Conservation (phyloP, 1,140 invertebrate species). For the Orius insidiosus region DNA sequence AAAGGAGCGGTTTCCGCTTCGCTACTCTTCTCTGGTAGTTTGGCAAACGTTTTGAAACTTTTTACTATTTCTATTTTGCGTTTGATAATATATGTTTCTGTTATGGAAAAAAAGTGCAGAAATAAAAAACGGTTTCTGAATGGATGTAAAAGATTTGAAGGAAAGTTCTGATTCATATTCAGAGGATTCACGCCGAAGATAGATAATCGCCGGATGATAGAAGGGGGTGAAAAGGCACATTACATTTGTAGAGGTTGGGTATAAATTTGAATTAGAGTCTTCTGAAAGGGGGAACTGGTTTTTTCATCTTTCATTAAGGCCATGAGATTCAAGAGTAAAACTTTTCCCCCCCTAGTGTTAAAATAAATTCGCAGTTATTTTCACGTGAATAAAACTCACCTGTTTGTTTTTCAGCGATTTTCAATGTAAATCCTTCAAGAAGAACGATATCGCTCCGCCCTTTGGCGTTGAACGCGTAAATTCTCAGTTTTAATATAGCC, state of each 20-base stretch:
- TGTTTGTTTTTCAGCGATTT: slow-evolving; percentile 62
- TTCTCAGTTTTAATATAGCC: slow-evolving; percentile 43
- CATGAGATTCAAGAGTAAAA: slow-evolving; percentile 1
- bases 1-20: too few species aligned
- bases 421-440: slow-evolving; percentile 46
- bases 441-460: slow-evolving; percentile 51
- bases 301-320: background rate
- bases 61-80: too few species aligned
- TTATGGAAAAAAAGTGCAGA: background rate
- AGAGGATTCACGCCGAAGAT: too few species aligned
- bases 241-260: background rate
- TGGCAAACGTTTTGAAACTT: too few species aligned
- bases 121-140: background rate
- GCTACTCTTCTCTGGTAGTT: too few species aligned
- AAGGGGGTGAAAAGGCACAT: background rate
- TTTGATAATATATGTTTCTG: too few species aligned
- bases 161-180: too few species aligned
- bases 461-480: slow-evolving; percentile 71
- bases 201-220: too few species aligned
- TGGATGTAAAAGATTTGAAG: too few species aligned
- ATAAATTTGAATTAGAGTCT: too few species aligned
- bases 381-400: slow-evolving; percentile 31
- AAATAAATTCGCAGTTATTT: background rate
- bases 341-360: background rate
- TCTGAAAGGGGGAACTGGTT: too few species aligned